Conservation (phyloP, 2,113 vertebrate species). For the Cranoglanis bouderius region DNA sequence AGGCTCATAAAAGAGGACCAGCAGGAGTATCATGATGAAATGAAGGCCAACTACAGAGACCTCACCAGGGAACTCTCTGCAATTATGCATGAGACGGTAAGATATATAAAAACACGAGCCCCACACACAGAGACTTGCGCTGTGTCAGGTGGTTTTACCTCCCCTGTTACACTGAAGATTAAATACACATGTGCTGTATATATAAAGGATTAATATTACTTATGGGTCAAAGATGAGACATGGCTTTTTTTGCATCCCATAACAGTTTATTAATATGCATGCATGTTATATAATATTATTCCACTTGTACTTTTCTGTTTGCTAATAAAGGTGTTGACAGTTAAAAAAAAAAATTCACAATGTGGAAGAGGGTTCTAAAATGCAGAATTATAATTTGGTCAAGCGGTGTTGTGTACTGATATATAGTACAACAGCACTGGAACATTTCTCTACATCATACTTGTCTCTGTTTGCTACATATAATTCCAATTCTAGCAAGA, state of each 20-base stretch:
- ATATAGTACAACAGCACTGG: too few species aligned
- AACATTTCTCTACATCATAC: too few species aligned
- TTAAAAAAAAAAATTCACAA: too few species aligned
- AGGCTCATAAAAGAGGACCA: constrained; percentile 97
- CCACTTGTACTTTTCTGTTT: background rate
- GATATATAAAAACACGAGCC: constrained; percentile 26
- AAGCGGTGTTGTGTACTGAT: too few species aligned
- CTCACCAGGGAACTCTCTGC: constrained; percentile 91
- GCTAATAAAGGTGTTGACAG: background rate
- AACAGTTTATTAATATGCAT: background rate
- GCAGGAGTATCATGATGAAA: constrained; percentile 96
- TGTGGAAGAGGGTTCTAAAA: too few species aligned
- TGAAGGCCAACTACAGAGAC: constrained; percentile 97
- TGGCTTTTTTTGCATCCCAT: background rate
- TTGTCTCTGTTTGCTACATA: too few species aligned
- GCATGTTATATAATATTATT: background rate
- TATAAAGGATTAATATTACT: background rate
- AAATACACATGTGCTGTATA: background rate
- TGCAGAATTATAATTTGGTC: too few species aligned
- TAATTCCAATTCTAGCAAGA: too few species aligned
- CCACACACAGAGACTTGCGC: background rate
- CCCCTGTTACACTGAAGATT: background rate
- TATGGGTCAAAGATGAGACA: background rate
- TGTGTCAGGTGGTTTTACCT: background rate
- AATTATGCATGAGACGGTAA: constrained; percentile 96